Conservation (phyloP, 2,113 vertebrate species). For the Athene noctua region DNA sequence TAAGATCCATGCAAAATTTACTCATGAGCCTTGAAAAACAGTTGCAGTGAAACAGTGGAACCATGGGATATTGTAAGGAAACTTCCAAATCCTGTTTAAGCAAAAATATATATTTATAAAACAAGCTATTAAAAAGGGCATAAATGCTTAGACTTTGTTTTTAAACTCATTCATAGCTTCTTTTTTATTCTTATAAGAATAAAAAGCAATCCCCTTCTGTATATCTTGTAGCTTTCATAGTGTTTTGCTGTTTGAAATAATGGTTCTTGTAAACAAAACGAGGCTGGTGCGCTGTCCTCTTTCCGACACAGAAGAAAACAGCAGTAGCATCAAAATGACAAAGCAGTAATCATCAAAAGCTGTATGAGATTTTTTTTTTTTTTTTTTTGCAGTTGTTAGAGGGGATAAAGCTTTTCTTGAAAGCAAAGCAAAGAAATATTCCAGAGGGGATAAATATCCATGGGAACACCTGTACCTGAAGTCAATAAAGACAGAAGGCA, state of each 20-base stretch:
- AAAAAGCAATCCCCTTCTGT: not conserved
- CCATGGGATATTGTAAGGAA: not conserved
- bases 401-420: not conserved
- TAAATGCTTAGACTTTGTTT: not conserved
- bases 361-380: not conserved
- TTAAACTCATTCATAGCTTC: not conserved
- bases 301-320: not conserved
- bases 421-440: not conserved
- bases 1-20: slow-evolving; percentile 12
- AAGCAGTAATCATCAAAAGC: slow-evolving; percentile 1
- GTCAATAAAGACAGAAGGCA: not conserved
- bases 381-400: not conserved
- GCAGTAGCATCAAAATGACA: not conserved
- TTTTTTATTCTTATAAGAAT: not conserved
- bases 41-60: not conserved
- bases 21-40: not conserved
- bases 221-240: not conserved
- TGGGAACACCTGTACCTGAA: not conserved
- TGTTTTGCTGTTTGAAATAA: not conserved
- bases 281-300: not conserved
- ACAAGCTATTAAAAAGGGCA: not conserved
- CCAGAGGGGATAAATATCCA: not conserved
- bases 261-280: not conserved
- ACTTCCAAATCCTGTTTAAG: not conserved
- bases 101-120: not conserved